These are phyloP conservation scores for Oophaga sylvatica DNA, from an alignment of 2,797 vertebrate genomes.

Conservation along the genomic window DNA sequence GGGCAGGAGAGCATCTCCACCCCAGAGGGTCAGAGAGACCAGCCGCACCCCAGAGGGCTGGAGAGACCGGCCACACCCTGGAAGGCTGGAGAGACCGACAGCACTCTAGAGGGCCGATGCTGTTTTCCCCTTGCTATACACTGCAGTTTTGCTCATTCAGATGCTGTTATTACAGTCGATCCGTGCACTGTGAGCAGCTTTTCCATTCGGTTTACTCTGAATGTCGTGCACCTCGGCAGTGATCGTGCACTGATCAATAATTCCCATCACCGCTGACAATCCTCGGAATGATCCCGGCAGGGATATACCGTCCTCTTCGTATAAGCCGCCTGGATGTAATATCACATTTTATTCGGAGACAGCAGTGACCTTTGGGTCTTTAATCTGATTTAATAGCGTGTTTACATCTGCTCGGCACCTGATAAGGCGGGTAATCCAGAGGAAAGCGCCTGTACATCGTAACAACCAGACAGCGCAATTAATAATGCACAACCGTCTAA, in stretches of 20 bases:
- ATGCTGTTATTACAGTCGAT: no score
- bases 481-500: constrained; percentile 18
- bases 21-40: no score
- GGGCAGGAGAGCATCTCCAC: no score
- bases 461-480: constrained; percentile 3
- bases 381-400: constrained; percentile 31
- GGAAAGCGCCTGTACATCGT: background rate
- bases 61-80: no score
- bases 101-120: no score
- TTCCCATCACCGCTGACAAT: background rate
- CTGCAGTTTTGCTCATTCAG: background rate
- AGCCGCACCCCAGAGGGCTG: no score
- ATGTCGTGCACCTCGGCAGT: background rate
- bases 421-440: constrained; percentile 12
- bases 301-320: background rate
- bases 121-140: background rate
- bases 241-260: background rate
- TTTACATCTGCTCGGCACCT: constrained; percentile 25
- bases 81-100: no score
- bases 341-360: background rate
- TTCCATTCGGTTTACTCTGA: background rate
- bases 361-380: constrained; percentile 4
- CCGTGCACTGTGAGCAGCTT: no score
- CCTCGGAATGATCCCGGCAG: background rate
- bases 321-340: background rate